Evolutionary conservation across 2,113 vertebrate species (phyloP).

Genomic region (Ellobius talpinus): DNA sequence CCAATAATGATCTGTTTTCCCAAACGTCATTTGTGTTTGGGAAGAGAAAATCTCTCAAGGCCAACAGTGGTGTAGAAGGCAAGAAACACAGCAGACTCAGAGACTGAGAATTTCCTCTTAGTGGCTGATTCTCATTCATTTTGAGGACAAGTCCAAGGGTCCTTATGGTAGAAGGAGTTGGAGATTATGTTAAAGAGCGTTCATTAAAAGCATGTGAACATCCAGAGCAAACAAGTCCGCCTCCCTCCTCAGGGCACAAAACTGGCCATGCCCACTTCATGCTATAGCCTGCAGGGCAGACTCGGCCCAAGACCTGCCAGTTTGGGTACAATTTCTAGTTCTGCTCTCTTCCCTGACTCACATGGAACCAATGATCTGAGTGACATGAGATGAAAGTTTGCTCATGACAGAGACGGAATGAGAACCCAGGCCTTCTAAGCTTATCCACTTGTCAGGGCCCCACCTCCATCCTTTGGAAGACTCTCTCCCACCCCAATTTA

Average conservation of each 20-base stretch:
- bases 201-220: rapidly evolving
- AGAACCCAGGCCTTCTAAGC: neutral
- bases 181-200: neutral
- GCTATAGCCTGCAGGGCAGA: neutral
- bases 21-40: neutral
- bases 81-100: neutral
- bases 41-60: neutral
- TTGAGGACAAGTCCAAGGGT: neutral
- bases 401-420: neutral
- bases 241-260: neutral
- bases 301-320: neutral
- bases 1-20: neutral
- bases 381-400: neutral
- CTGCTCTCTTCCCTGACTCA: neutral
- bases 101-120: neutral
- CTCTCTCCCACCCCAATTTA: neutral
- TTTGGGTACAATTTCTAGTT: neutral
- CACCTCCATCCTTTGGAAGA: neutral
- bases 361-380: neutral
- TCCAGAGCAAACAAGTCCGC: neutral
- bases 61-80: neutral
- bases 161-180: neutral
- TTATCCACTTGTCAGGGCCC: neutral
- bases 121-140: neutral
- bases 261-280: neutral